Evolutionary conservation across 2,113 vertebrate genomes (phyloP), one percentile per base, ranked within the genome.

Genomic region (Gadus macrocephalus): DNA sequence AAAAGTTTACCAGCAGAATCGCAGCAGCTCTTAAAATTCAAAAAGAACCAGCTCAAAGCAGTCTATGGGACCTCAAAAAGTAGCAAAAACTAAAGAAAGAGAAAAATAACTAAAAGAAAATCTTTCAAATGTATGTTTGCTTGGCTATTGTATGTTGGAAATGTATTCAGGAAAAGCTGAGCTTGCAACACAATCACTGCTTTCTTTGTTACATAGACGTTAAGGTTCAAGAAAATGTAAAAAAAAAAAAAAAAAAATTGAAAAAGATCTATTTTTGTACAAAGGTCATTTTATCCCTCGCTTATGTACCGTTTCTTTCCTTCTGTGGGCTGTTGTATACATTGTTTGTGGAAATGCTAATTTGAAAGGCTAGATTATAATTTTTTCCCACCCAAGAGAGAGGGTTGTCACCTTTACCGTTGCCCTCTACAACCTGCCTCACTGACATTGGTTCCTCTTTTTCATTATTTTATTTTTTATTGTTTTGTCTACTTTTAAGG

Each of bases 251-350:
- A 87, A 76, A 82, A 65, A 73, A 75, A 80, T 86, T 74, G 75
- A 78, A 84, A 87, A 89, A 81, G 74, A 89, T 92, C 88, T 93
- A 93, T 93, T 93, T 93, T 93, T 93, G 91, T 93, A 93, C 86
- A 92, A 92, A 89, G 83, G 86, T 91, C 88, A 92, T 90, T 91
- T 88, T 91, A 89, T 90, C 89, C 80, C 85, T 83, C 69, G 89
- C 90, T 90, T 86, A 83, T 83, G 83, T 90, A 84, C 83, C 87
- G 69, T 78, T 79, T 77, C 58, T 58, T 80, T 84, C 83, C 70
- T 85, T 85, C 80, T 85, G 82, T 89, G 84, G 82, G 83, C 81
- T 87, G 81, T 88, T 86, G 84, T 86, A 76, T 75, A 84, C 75
- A 79, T 78, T 78, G 61, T 79, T 86, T 66, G 84, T 91, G 89